Percentiles rank a stretch among this genome's conserved stretches.
These are phyloP conservation scores for Vireo griseus DNA, from an alignment of 2,797 vertebrate genomes.

Conservation along the genomic window DNA sequence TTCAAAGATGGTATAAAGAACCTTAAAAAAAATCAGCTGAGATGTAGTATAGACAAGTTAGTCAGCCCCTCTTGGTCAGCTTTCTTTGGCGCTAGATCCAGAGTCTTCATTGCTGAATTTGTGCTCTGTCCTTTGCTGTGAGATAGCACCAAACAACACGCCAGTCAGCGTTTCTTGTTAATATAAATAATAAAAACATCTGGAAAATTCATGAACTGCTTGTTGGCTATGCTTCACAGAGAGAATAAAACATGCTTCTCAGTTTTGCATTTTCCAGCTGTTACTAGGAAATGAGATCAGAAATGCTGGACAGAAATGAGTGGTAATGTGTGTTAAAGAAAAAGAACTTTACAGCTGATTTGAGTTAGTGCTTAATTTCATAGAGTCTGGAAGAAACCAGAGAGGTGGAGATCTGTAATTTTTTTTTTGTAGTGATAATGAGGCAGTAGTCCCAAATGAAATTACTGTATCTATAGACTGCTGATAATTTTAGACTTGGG, in stretches of 20 bases:
- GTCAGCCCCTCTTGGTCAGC: not conserved
- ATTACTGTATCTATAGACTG: not conserved
- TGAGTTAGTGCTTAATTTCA: not conserved
- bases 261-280: not conserved
- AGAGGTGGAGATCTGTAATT: not conserved
- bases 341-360: not conserved
- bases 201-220: not conserved
- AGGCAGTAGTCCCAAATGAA: not conserved
- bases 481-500: not conserved
- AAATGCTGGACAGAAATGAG: not conserved
- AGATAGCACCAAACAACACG: not conserved
- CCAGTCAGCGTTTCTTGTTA: not conserved
- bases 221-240: not conserved
- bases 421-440: not conserved
- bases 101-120: not conserved
- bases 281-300: constrained; percentile 24
- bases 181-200: constrained; percentile 11
- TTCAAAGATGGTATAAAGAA: not conserved
- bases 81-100: not conserved
- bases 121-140: not conserved
- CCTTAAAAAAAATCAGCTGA: not conserved
- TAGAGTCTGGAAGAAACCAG: not conserved
- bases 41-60: not conserved
- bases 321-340: not conserved
- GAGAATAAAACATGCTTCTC: not conserved